These are phyloP conservation scores for Aegithalos caudatus DNA, from an alignment of 2,113 vertebrate species.

Conservation along the genomic window DNA sequence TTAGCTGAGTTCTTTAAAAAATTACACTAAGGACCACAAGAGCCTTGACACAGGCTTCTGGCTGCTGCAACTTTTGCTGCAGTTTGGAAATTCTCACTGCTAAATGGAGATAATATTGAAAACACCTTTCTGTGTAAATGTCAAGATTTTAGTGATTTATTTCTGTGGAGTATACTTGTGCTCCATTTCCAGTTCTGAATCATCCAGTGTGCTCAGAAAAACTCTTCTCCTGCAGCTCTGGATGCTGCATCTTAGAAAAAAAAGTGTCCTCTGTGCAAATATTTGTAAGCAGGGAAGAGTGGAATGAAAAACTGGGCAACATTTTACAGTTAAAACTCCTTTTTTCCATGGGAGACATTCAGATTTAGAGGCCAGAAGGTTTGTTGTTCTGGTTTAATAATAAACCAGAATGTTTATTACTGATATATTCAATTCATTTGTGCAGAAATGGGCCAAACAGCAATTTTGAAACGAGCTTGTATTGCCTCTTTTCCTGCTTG, in stretches of 20 bases:
- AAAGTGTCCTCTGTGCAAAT: background rate
- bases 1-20: background rate
- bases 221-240: background rate
- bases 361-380: background rate
- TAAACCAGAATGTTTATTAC: background rate
- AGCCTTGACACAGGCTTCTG: background rate
- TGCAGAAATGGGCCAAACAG: background rate
- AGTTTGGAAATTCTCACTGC: background rate
- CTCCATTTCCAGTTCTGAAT: background rate
- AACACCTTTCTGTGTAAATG: background rate
- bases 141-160: background rate
- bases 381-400: background rate
- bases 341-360: background rate
- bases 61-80: background rate
- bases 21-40: background rate
- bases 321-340: background rate
- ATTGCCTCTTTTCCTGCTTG: background rate
- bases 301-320: background rate
- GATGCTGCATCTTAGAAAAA: background rate
- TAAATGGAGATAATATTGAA: background rate
- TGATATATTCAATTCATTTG: background rate
- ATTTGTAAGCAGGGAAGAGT: background rate
- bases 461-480: background rate
- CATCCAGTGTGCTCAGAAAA: background rate
- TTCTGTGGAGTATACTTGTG: background rate